Conservation (phyloP, 2,797 vertebrate genomes). For the Myripristis jacobus region DNA sequence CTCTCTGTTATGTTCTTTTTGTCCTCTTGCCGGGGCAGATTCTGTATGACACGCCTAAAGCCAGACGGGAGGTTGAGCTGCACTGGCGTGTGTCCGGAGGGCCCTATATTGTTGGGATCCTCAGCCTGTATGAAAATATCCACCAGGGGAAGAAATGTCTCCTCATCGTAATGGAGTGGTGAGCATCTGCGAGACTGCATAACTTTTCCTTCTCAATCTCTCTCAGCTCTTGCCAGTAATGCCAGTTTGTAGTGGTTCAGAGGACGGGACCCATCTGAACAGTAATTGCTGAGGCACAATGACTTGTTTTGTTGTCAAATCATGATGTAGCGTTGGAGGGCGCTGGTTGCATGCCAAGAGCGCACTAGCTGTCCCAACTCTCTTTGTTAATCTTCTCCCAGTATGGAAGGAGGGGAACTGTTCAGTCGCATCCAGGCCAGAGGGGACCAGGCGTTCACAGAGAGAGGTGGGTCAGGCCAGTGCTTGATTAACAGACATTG, state of each 20-base stretch:
- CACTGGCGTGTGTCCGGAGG: conserved; percentile 91
- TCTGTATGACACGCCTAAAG: conserved; percentile 91
- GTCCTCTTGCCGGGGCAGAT: conserved; percentile 80
- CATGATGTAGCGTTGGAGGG: conserved; percentile 17
- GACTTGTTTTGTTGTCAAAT: conserved; percentile 53
- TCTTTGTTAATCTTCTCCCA: conserved; percentile 61
- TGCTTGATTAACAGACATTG: neutral
- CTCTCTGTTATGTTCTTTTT: neutral
- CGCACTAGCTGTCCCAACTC: conserved; percentile 50
- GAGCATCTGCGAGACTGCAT: conserved; percentile 45
- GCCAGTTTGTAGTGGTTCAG: conserved; percentile 9
- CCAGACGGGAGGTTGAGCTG: conserved; percentile 92
- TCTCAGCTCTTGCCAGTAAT: conserved; percentile 3
- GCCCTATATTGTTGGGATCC: conserved; percentile 90
- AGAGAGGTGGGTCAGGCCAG: conserved; percentile 86
- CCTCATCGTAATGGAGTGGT: conserved; percentile 97
- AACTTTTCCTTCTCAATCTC: neutral
- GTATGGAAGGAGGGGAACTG: conserved; percentile 90
- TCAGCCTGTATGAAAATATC: conserved; percentile 93
- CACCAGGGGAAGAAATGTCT: conserved; percentile 92
- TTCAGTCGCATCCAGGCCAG: conserved; percentile 95
- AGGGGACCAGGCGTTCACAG: conserved; percentile 97
- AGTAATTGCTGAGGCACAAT: conserved; percentile 54
- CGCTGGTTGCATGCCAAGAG: conserved; percentile 34
- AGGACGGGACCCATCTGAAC: conserved; percentile 28